phyloP scores from a whole-genome alignment of 2,888 invertebrate species.

The Tryphoninae sp. region DNA sequence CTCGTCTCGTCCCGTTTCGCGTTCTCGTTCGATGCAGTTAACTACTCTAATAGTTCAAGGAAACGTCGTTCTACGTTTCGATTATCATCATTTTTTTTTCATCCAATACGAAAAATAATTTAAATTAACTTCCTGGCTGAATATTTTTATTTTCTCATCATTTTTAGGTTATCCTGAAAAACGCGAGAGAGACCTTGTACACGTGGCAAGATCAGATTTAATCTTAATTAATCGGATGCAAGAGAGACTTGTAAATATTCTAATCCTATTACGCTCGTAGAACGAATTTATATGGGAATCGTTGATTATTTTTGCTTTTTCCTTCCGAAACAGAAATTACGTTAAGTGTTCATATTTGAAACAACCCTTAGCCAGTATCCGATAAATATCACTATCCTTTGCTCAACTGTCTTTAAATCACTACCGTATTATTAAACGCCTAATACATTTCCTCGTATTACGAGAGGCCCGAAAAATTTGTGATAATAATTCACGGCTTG shows the following conservation, averaged over 20 bases:
- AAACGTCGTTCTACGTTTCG: no score
- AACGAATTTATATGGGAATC: neutral
- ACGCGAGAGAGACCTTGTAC: neutral
- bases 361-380: no score
- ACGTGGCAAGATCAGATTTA: neutral
- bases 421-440: neutral
- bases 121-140: no score
- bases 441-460: neutral
- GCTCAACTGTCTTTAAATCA: neutral
- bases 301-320: conserved; percentile 9
- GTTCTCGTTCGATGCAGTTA: no score
- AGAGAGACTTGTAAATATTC: conserved; percentile 34
- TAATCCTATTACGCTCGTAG: conserved; percentile 29
- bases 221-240: neutral
- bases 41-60: no score
- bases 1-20: no score
- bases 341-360: neutral
- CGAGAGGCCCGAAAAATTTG: neutral
- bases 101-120: no score
- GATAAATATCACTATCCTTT: neutral
- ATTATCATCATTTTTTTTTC: no score
- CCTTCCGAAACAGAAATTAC: conserved; percentile 1
- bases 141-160: no score
- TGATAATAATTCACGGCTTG: conserved; percentile 12
- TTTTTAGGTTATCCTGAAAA: neutral